These are phyloP conservation scores for Drymodes brunneopygia DNA, from an alignment of 2,113 vertebrate species.

Conservation along the genomic window DNA sequence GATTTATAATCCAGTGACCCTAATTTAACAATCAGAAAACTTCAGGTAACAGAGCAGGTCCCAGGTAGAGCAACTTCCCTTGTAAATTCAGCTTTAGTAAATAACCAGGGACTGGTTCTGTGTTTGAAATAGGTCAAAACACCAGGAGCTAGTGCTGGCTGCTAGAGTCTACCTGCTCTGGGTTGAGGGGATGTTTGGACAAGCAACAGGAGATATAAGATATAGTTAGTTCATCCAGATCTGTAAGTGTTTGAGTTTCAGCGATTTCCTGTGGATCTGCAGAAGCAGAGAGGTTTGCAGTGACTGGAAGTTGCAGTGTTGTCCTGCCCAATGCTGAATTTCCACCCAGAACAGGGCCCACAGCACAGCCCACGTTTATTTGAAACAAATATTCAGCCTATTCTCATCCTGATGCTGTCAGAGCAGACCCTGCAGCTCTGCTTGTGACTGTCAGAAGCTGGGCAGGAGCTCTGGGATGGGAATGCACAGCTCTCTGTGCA, in stretches of 20 bases:
- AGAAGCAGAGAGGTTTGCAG: neutral
- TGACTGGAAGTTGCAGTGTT: neutral
- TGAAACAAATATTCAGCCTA: neutral
- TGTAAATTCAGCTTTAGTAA: neutral
- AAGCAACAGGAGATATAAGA: neutral
- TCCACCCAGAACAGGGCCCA: neutral
- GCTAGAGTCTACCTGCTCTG: neutral
- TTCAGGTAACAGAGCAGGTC: neutral
- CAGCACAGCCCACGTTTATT: rapidly evolving
- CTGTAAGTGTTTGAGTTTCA: neutral
- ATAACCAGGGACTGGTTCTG: neutral
- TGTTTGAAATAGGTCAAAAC: neutral
- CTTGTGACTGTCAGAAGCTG: rapidly evolving
- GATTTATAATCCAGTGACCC: neutral
- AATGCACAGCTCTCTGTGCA: neutral
- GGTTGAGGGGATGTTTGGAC: neutral
- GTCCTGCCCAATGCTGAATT: no score
- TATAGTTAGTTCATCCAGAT: neutral
- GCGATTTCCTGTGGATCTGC: neutral
- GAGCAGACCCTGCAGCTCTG: neutral
- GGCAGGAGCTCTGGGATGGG: neutral
- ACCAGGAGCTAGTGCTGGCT: neutral
- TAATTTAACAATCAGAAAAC: neutral
- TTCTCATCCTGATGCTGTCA: neutral
- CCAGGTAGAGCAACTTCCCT: neutral